phyloP scores from a whole-genome alignment of 1,140 invertebrate species.

The Planococcus citri region DNA sequence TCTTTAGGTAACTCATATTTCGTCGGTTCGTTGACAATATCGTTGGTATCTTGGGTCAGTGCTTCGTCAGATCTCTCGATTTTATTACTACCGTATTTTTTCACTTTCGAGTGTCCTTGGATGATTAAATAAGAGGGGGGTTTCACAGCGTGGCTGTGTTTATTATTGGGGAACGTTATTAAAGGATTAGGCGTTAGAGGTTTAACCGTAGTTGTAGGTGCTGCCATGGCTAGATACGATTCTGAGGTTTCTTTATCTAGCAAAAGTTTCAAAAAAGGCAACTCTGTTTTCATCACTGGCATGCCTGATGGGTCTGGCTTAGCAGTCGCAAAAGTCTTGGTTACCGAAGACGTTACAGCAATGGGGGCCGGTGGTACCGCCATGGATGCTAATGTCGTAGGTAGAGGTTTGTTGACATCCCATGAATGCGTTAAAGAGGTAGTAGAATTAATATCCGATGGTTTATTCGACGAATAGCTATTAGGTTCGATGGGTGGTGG shows the following conservation, averaged over 20 bases:
- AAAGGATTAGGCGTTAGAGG: slow-evolving; percentile 27
- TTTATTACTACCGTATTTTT: slow-evolving; percentile 59
- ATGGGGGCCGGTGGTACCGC: background rate
- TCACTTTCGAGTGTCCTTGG: slow-evolving; percentile 68
- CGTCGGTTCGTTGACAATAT: slow-evolving; percentile 21
- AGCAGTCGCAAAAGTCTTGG: background rate
- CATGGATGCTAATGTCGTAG: background rate
- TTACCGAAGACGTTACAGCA: background rate
- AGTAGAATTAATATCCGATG: background rate
- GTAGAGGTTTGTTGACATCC: background rate
- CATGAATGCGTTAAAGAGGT: background rate
- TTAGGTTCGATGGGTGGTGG: background rate
- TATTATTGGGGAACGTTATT: slow-evolving; percentile 46
- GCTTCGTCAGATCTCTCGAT: slow-evolving; percentile 26
- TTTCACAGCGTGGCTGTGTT: slow-evolving; percentile 44
- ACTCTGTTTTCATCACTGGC: background rate
- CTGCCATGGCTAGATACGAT: slow-evolving; percentile 28
- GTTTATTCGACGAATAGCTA: background rate
- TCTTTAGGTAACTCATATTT: slow-evolving; percentile 12
- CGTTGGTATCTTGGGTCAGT: slow-evolving; percentile 25
- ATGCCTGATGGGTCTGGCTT: background rate
- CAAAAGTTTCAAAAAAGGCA: background rate
- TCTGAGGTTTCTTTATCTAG: background rate
- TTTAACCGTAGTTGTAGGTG: slow-evolving; percentile 36
- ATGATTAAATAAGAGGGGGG: slow-evolving; percentile 64